phyloP scores from a whole-genome alignment of 2,888 invertebrate genomes.

The Aphidoletes aphidimyza region DNA sequence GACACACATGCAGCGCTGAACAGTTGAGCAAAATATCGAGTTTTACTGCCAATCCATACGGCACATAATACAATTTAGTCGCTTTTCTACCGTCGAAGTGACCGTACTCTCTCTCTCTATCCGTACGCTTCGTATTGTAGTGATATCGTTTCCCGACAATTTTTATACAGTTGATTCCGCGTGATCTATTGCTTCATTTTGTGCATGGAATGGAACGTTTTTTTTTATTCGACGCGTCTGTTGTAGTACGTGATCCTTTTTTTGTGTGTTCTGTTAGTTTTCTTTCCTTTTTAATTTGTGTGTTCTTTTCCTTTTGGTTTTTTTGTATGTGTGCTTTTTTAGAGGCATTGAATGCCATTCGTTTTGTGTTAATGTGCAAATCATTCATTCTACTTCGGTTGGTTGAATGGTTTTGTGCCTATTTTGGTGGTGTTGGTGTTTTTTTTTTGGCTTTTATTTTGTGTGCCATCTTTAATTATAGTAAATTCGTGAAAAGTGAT shows the following conservation, averaged over 20 bases:
- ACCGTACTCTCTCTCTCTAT: slow-evolving; percentile 54
- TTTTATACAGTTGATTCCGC: not conserved
- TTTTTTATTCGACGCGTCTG: not conserved
- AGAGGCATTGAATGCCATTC: not conserved
- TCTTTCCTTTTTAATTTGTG: not conserved
- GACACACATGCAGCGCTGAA: not conserved
- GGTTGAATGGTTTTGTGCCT: too few relatives aligned
- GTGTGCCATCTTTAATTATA: not conserved
- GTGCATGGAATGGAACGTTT: slow-evolving; percentile 57
- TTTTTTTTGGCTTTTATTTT: not conserved
- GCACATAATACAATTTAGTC: slow-evolving; percentile 55
- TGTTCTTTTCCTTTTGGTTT: not conserved
- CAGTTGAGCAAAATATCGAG: not conserved
- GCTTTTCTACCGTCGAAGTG: slow-evolving; percentile 56
- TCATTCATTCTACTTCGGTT: not conserved
- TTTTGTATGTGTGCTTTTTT: not conserved
- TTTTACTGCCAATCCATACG: slow-evolving; percentile 47
- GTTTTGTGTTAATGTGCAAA: slow-evolving; percentile 33
- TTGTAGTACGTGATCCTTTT: slow-evolving; percentile 19
- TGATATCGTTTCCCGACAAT: not conserved
- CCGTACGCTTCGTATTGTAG: too few relatives aligned
- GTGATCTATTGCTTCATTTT: not conserved
- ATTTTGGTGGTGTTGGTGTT: too few relatives aligned
- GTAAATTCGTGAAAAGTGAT: slow-evolving; percentile 39
- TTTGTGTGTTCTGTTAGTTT: not conserved